Conservation (phyloP, 2,113 vertebrate genomes). For the Seriola quinqueradiata region DNA sequence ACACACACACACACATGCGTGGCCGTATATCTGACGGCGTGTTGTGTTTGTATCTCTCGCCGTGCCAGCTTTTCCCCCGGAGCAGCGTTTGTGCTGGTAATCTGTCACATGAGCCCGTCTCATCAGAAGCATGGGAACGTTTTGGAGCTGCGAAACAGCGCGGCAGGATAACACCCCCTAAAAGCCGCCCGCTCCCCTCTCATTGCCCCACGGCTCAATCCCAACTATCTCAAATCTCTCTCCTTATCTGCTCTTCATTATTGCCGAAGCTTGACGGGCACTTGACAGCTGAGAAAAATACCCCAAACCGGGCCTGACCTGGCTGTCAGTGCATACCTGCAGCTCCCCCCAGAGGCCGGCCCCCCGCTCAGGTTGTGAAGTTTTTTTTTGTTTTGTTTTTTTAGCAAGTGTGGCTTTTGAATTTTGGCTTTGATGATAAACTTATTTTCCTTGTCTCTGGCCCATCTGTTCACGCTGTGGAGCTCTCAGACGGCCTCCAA, state of each 20-base stretch:
- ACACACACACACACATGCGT: no score
- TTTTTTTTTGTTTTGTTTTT: no score
- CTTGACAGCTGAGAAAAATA: constrained; percentile 59
- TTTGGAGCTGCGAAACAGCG: constrained; percentile 55
- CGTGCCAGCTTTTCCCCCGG: constrained; percentile 48
- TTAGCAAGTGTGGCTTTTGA: not conserved
- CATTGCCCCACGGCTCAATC: constrained; percentile 62
- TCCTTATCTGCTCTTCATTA: constrained; percentile 66
- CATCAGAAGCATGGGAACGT: constrained; percentile 58
- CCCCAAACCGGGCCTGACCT: constrained; percentile 31
- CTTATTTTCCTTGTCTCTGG: constrained; percentile 31
- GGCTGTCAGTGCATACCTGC: constrained; percentile 45
- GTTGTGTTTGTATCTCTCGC: constrained; percentile 43
- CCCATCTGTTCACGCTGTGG: constrained; percentile 12
- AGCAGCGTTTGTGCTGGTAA: constrained; percentile 68
- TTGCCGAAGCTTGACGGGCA: constrained; percentile 58
- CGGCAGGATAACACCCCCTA: constrained; percentile 63
- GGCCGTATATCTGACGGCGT: constrained; percentile 1
- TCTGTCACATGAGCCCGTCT: constrained; percentile 64
- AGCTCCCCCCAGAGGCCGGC: constrained; percentile 68
- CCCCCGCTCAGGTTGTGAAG: not conserved
- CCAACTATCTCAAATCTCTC: constrained; percentile 61
- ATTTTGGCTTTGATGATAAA: constrained; percentile 3
- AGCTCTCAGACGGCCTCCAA: constrained; percentile 40
- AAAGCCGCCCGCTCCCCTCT: constrained; percentile 60